Base-by-base conservation (phyloP, 2,113 vertebrate genomes). In the Galbula dea region DNA sequence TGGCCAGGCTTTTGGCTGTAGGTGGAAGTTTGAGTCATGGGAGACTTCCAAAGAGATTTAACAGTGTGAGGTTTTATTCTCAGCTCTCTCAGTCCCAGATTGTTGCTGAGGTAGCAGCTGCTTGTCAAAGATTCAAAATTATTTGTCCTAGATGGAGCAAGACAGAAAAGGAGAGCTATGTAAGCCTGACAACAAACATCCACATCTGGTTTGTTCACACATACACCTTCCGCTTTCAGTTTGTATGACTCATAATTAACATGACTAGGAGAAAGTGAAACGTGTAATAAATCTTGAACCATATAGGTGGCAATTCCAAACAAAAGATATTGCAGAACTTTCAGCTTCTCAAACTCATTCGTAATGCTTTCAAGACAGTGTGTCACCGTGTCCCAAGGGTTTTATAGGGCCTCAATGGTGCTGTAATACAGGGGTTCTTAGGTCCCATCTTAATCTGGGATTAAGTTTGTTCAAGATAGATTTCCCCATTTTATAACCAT, bases 221-320 rank as follows among this genome's bases (percentile, higher is more conserved):
- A 22, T 15, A 55, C 5, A 10, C 77, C 92, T 95, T 94, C 88
- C 8, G 0, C 94, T 93, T 92, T 90, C 19, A 3, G 77, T 90
- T 92, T 65, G 58, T 32, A 16, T 96, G 94, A 96, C 57, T 96
- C 94, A 92, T 39, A 12, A 14, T 62, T 72, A 63, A 85, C 78
- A 65, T 93, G 95, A 79, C 74, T 87, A 76, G 30, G 84, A 87
- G 95, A 94, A 93, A 96, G 95, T 62, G 77, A 59, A 84, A 86
- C 58, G 12, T 54, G 68, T 37, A 54, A n/a, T 76, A 85, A 87
- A 74, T 94, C 81, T 39, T 49, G 49, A 82, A 30, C 54, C 1
- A 1, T 65, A 36, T 27, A 66, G 81, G 61, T 2, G 13, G 81
- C 90, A 80, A 93, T 94, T 83, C 86, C 78, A 43, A 87, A 87